Evolutionary conservation across 2,797 vertebrate genomes (phyloP), one percentile per base, ranked within the genome.

Genomic region (Sebastiscus tertius): DNA sequence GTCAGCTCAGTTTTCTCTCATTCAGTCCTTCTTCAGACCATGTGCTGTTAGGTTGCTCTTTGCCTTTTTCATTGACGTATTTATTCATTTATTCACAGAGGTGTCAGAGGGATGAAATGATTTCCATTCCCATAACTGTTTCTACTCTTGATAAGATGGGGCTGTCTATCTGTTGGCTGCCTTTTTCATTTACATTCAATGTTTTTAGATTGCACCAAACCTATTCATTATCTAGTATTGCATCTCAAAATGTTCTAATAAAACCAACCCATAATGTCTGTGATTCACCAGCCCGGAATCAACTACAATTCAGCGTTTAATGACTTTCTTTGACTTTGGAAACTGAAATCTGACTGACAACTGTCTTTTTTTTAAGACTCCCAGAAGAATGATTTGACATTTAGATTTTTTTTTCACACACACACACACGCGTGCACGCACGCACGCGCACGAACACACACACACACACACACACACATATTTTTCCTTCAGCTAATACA

Each of bases 401-500:
- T 72, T 73, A 8, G 13, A 24, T 10, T 46, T 49, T 49, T 24
- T 52, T 27, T 20, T 22, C 33, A 4, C 33, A 3, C 33, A 4
- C 33, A 1, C 33, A 1, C 31, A 5, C 29, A 1, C 29, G 1
- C 29, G 1, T 8, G 3, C 8, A 3, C 8, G 0, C 33, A 1
- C 33, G 4, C 34, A 4, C 34, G 0, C 33, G 1, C 33, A 34
- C 34, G 0, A 10, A 4, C 34, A 12, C 34, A 5, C 36, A 36
- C 36, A 13, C 11, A 13, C 36, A 39, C 36, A 39, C 39, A 42
- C 39, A 65, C 62, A 73, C n/a, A 29, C 22, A 46, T 22, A 46
- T 46, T 46, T 62, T 58, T 16, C 3, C 56, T n/a, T 20, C 64
- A 52, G 46, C 46, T 52, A n/a, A 20, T 20, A 52, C 18, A 24